Evolutionary conservation across 2,113 vertebrate genomes (phyloP), one percentile per base, ranked within the genome.

Genomic region (Sinosuthora webbiana): DNA sequence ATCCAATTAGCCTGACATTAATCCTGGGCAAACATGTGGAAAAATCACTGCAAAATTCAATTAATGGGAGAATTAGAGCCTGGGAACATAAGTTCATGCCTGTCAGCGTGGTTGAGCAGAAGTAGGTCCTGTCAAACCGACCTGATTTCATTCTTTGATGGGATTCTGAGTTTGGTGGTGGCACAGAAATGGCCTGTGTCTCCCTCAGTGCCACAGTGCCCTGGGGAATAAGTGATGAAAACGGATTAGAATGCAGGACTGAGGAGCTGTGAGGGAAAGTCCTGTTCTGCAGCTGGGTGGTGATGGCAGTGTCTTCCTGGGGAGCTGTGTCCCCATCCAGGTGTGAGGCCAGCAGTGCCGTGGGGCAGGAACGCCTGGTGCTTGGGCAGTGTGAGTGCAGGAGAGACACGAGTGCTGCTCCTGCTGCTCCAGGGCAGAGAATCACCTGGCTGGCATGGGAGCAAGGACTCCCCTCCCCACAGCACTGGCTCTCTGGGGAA

Each of bases 1-100:
- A n/a, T 82, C 90, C 96, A 91, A 94, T 96, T 94, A 95, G 78
- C 74, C 65, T 93, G 95, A 94, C 95, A 63, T 93, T 89, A 91
- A 91, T 95, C 81, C 84, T 76, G 81, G 69, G 84, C 92, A 95
- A 96, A 95, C 1, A 52, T 47, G 92, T 91, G 81, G 90, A 82
- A 91, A 94, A 94, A 91, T 56, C 50, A 75, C 81, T 49, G 87
- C 78, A 41, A 74, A 56, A 47, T 93, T 77, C 84, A 91, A 95
- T 96, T 97, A 97, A 91, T 87, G 64, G 65, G 57, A 87, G 65
- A 93, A 89, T 89, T 94, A 82, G 87, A 95, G 78, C 49, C 81
- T 44, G 57, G 56, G 65, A 94, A 68, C 78, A 78, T 47, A 95
- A 95, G 91, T 71, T 60, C 53, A 22, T 85, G 87, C 74, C 74